phyloP scores from a whole-genome alignment of 2,888 invertebrate genomes.

The Microctonus aethiopoides region DNA sequence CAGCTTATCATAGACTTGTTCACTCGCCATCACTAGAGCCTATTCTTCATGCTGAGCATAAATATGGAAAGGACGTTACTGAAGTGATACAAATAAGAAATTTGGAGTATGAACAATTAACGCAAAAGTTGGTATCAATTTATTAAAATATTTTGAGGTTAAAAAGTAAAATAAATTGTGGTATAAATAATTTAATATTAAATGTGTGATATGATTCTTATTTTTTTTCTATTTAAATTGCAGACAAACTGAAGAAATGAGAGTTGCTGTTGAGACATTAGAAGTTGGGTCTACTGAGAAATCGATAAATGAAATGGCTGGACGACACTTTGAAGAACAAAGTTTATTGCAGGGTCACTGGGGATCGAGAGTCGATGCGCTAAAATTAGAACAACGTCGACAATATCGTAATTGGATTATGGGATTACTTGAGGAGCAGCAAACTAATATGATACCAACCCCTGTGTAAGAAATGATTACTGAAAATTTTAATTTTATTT shows the following conservation, averaged over 20 bases:
- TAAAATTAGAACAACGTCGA: slow-evolving; percentile 85
- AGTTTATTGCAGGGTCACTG: slow-evolving; percentile 87
- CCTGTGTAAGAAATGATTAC: slow-evolving; percentile 64
- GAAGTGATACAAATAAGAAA: slow-evolving; percentile 80
- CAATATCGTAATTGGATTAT: slow-evolving; percentile 93
- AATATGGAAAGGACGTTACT: slow-evolving; percentile 84
- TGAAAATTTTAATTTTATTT: too few species aligned
- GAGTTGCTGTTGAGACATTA: slow-evolving; percentile 81
- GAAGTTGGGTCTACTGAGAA: slow-evolving; percentile 83
- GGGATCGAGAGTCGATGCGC: slow-evolving; percentile 85
- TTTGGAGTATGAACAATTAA: slow-evolving; percentile 77
- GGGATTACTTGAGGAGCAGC: slow-evolving; percentile 79
- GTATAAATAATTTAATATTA: not conserved
- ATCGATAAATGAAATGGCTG: slow-evolving; percentile 86
- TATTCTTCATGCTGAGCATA: slow-evolving; percentile 88
- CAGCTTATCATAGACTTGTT: slow-evolving; percentile 83
- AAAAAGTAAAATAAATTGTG: too few species aligned
- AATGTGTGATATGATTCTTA: not conserved
- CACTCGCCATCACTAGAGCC: slow-evolving; percentile 90
- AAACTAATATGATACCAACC: slow-evolving; percentile 71
- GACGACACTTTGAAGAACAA: slow-evolving; percentile 84
- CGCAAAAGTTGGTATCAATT: slow-evolving; percentile 69
- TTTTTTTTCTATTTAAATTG: slow-evolving; percentile 34
- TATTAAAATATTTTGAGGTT: not conserved
- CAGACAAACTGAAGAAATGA: slow-evolving; percentile 91